Conservation (phyloP, 2,797 vertebrate genomes). For the Sebastes diaconus region DNA sequence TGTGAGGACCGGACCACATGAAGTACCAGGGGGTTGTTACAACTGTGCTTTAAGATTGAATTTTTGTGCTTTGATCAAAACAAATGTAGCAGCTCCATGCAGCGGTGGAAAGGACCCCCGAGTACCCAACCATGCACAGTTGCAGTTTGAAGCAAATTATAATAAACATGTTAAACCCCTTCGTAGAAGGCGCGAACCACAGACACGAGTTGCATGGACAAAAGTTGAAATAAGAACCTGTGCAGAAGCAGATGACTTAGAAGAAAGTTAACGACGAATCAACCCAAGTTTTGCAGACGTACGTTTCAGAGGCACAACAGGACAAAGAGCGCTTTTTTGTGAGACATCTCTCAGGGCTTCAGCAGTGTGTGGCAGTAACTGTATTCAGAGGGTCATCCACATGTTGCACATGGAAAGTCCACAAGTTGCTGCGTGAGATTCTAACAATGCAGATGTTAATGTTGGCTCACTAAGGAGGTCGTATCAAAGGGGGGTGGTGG, state of each 20-base stretch:
- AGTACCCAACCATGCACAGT: conserved; percentile 6
- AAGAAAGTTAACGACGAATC: neutral
- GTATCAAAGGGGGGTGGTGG: neutral
- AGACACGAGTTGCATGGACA: conserved; percentile 35
- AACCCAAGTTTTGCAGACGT: neutral
- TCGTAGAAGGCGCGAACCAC: conserved; percentile 50
- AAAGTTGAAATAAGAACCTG: conserved; percentile 26
- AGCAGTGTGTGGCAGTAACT: neutral
- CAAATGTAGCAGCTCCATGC: conserved; percentile 22
- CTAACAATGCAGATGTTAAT: conserved; percentile 40
- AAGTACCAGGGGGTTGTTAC: conserved; percentile 31
- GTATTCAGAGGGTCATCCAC: conserved; percentile 14
- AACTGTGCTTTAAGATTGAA: conserved; percentile 7
- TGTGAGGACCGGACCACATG: conserved; percentile 56
- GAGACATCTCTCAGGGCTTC: neutral
- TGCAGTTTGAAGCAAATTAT: conserved; percentile 54
- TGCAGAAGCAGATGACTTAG: neutral
- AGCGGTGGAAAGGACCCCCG: neutral
- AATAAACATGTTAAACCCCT: conserved; percentile 45
- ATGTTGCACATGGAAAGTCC: conserved; percentile 14
- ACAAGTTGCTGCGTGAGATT: conserved; percentile 22
- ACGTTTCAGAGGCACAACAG: neutral
- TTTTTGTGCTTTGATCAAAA: conserved; percentile 46
- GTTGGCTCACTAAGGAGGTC: conserved; percentile 13
- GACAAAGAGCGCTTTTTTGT: neutral